Evolutionary conservation across 2,113 vertebrate species (phyloP), one percentile per base, ranked within the genome.

Genomic region (Serinus canaria): DNA sequence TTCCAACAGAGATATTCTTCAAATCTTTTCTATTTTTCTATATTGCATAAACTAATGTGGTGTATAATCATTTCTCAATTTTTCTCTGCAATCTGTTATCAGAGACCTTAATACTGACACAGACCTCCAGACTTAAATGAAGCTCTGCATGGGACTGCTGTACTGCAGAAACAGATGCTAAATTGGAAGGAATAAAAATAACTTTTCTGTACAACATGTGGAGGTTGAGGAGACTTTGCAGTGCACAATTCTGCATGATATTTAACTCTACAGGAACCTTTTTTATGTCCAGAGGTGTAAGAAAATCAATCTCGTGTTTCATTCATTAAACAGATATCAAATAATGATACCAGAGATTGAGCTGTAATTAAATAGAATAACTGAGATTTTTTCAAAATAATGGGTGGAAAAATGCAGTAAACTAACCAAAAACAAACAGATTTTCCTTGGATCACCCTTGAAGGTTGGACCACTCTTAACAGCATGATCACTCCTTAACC

Each of bases 1-100:
- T 93, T 95, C 85, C 93, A 89, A 9, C 85, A 83, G 87, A 83
- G 85, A 44, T 39, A 75, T 88, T 90, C 37, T 95, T 88, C 39
- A 93, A 68, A 41, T 73, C 58, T 85, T 91, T 49, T 46, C 21
- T 70, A 44, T 88, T 92, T 78, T 88, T 94, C 68, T 88, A 17
- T 80, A 88, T 83, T 75, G 52, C 87, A 86, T 91, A 94, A 94
- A 96, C 59, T 87, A 94, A 83, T 70, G 69, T 5, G 12, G 22
- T 37, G 33, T 77, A 46, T 87, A 95, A 94, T 86, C 3, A 83
- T 62, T 50, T 58, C 47, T 88, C 82, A 73, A 1, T 90, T 95
- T 90, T 95, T 59, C 43, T 44, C 24, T n/a, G 23, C 55, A 87
- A 59, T 92, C 25, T 91, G 44, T 78, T 92, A 74, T 85, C 63